Evolutionary conservation across 1,140 invertebrate genomes (phyloP).

Genomic region (Brachionus rotundiformis): DNA sequence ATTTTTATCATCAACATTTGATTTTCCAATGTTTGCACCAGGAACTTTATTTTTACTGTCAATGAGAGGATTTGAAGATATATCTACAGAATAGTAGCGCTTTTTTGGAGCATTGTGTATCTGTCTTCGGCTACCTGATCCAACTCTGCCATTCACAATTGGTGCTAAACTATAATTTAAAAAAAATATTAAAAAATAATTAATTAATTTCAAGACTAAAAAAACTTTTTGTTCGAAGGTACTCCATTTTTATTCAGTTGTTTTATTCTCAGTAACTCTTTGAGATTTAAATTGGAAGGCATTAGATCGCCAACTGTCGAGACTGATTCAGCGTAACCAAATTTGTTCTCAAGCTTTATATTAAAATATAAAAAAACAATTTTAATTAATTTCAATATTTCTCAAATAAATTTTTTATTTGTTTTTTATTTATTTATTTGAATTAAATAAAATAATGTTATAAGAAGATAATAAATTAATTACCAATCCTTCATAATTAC

Average conservation of each 20-base stretch:
- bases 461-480: no score
- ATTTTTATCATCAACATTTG: neutral
- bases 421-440: neutral
- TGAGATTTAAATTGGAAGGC: slow-evolving; percentile 19
- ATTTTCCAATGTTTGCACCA: slow-evolving; percentile 4
- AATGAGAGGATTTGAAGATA: neutral
- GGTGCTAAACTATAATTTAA: slow-evolving; percentile 7
- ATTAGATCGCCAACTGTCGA: slow-evolving; percentile 21
- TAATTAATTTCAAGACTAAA: neutral
- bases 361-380: slow-evolving; percentile 11
- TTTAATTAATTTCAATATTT: no score
- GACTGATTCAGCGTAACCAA: slow-evolving; percentile 33
- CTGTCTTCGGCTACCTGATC: slow-evolving; percentile 18
- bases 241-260: slow-evolving; percentile 28
- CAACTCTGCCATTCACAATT: slow-evolving; percentile 2
- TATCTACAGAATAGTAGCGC: slow-evolving; percentile 23
- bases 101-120: slow-evolving; percentile 24
- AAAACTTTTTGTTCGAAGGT: neutral
- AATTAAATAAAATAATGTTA: no score
- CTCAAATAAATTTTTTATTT: slow-evolving; percentile 11
- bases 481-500: slow-evolving; percentile 16
- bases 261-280: slow-evolving; percentile 25
- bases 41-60: neutral
- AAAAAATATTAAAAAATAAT: neutral
- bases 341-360: slow-evolving; percentile 17